These are phyloP conservation scores for Drosophila paucipuncta DNA, from an alignment of 2,888 invertebrate species.

Conservation along the genomic window DNA sequence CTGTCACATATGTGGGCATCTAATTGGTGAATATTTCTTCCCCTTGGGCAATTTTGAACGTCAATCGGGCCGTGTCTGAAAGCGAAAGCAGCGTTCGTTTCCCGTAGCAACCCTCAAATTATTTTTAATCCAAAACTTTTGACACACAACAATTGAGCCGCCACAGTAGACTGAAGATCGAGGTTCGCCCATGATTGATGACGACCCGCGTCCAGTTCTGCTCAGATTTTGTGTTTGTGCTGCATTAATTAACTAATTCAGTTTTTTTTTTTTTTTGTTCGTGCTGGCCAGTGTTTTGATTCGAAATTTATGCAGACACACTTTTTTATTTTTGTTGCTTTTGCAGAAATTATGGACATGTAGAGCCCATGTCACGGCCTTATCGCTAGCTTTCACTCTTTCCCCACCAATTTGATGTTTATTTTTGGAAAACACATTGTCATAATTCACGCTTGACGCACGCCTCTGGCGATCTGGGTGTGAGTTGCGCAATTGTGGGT, in stretches of 20 bases:
- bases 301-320: slow-evolving; percentile 66
- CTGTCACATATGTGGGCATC: slow-evolving; percentile 74
- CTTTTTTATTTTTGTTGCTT: slow-evolving; percentile 36
- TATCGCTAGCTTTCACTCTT: slow-evolving; percentile 75
- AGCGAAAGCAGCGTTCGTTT: slow-evolving; percentile 62
- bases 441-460: slow-evolving; percentile 70
- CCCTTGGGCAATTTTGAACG: slow-evolving; percentile 59
- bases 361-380: slow-evolving; percentile 54
- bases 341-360: slow-evolving; percentile 68
- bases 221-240: slow-evolving; percentile 41
- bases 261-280: slow-evolving; percentile 24
- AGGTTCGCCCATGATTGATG: slow-evolving; percentile 67
- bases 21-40: slow-evolving; percentile 71
- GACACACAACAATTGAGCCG: slow-evolving; percentile 59
- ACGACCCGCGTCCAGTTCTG: slow-evolving; percentile 60
- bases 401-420: slow-evolving; percentile 16
- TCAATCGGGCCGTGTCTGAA: slow-evolving; percentile 64
- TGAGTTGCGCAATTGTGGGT: slow-evolving; percentile 41
- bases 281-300: slow-evolving; percentile 36
- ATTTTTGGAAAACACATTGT: slow-evolving; percentile 48
- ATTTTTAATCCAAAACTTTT: slow-evolving; percentile 51
- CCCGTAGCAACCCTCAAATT: slow-evolving; percentile 11
- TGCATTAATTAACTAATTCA: slow-evolving; percentile 82
- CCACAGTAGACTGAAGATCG: slow-evolving; percentile 20
- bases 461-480: slow-evolving; percentile 25